Evolutionary conservation across 2,113 vertebrate species (phyloP).

Genomic region (Apteryx mantelli): DNA sequence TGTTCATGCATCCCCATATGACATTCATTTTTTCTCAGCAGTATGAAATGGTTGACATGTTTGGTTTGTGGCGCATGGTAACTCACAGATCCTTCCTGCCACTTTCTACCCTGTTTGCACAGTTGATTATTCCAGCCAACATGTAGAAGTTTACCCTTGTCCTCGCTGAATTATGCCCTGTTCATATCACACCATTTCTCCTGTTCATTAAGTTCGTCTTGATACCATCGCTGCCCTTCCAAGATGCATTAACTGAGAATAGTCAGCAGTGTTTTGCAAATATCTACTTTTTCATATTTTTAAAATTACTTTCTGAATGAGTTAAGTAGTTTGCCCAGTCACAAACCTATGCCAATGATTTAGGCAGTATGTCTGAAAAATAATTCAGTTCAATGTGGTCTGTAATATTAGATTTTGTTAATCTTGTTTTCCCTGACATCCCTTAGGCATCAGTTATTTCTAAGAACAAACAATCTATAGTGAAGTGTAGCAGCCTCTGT

Average conservation of each 20-base stretch:
- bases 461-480: not conserved
- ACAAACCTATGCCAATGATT: not conserved
- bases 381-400: not conserved
- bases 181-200: not conserved
- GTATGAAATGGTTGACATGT: constrained; percentile 14
- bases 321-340: not conserved
- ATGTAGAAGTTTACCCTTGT: not conserved
- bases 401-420: not conserved
- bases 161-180: not conserved
- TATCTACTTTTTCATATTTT: not conserved
- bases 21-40: constrained; percentile 35
- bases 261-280: not conserved
- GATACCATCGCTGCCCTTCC: not conserved
- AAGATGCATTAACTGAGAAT: not conserved
- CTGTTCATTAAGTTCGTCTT: not conserved
- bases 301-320: not conserved
- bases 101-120: not conserved
- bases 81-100: not conserved
- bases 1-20: constrained; percentile 53
- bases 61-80: constrained; percentile 26
- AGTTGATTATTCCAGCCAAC: not conserved
- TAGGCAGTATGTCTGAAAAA: not conserved
- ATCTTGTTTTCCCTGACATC: not conserved
- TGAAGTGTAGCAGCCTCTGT: not conserved
- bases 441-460: not conserved